Percentiles rank a stretch among this genome's conserved stretches.
Conservation (phyloP, 2,888 invertebrate genomes). For the Phytoseiulus persimilis region DNA sequence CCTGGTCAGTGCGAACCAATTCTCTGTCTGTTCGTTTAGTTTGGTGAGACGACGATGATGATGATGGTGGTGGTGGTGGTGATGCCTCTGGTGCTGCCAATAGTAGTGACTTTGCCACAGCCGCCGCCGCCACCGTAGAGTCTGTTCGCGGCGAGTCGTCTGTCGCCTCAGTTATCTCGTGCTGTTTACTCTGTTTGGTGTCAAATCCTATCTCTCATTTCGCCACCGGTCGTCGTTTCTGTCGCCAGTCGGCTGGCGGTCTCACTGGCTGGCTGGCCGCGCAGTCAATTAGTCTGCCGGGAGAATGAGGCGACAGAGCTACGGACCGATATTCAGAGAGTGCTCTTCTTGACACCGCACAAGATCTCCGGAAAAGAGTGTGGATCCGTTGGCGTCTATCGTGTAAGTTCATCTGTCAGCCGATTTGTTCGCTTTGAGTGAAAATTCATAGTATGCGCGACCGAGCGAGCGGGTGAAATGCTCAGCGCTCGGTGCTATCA, state of each 20-base stretch:
- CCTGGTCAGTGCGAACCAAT: background rate
- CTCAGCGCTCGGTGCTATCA: no score
- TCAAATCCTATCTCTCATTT: background rate
- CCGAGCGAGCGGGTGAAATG: no score
- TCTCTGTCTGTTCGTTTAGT: background rate
- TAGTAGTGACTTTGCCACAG: background rate
- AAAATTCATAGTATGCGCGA: no score
- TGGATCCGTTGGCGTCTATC: background rate
- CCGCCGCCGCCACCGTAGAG: background rate
- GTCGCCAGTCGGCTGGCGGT: background rate
- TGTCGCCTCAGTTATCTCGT: background rate
- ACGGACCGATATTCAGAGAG: background rate
- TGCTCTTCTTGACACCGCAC: background rate
- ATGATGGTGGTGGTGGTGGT: background rate
- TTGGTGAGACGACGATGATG: background rate
- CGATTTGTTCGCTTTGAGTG: no score
- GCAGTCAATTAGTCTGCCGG: background rate
- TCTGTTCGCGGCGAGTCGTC: background rate
- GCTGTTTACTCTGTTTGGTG: background rate
- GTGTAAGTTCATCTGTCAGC: no score
- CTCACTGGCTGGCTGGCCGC: background rate
- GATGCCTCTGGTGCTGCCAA: background rate
- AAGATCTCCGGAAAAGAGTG: background rate
- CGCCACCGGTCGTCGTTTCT: background rate
- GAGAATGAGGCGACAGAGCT: background rate